Base-by-base conservation (phyloP, 2,888 invertebrate genomes). In the Chironomus riparius region DNA sequence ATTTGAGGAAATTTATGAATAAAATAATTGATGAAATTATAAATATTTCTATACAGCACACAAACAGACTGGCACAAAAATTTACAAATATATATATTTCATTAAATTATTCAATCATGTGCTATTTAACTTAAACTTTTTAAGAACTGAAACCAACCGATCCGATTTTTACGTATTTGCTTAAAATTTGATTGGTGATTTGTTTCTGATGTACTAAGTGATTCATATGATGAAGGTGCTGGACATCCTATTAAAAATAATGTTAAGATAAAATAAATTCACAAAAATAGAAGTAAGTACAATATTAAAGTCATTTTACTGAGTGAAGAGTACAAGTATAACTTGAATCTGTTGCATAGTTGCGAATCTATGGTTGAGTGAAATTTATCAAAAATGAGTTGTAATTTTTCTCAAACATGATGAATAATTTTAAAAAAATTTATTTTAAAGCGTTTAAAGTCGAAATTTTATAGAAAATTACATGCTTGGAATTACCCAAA, bases 81-180 rank as follows among this genome's bases (percentile, higher is more conserved):
- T 56, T 56, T 56, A 56, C 56, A 56, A 6, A 56, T 7, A 4
- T 56, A 56, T n/a, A 56, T 18, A 15, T 56, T 38, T 38, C 18
- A 56, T 56, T 3, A 7, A 56, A 56, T 56, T 18, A 56, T 56
- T 56, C 18, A 56, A 15, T 15, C 56, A n/a, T 6, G 7, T 18
- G 56, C 56, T 56, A 7, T 28, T 28, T 28, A 70, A 15, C 13
- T 70, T 22, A 70, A 61, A 28, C 72, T 72, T 47, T 72, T 72
- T 7, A 72, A 38, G 38, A 72, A 61, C 18, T 72, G 72, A 38
- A 72, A 72, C 74, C 74, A 74, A 21, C 65, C 74, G 22, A 74
- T 74, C 24, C 74, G 15, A 62, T 74, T 74, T 38, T 74, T 74
- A 47, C 74, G 74, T 47, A 47, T 68, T 22, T 48, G 13, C 12